Evolutionary conservation across 2,888 invertebrate species (phyloP).

Genomic region (Apodemia zela): DNA sequence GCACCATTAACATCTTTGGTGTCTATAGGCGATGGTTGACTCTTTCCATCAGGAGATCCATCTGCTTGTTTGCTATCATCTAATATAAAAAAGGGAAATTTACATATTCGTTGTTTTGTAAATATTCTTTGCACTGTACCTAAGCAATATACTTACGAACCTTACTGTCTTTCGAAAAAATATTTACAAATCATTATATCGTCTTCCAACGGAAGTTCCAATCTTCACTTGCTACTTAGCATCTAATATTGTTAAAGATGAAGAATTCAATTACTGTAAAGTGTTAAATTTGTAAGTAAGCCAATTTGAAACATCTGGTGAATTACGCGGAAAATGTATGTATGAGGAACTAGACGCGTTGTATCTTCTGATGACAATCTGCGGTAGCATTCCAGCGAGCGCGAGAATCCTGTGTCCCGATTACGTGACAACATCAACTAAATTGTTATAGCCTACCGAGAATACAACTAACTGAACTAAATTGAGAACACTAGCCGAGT

Average conservation of each 20-base stretch:
- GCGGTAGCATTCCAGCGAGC: constrained; percentile 52
- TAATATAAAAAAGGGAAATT: no score
- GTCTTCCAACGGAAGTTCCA: not conserved
- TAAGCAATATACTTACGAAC: no score
- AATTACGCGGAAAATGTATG: constrained; percentile 21
- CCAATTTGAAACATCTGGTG: constrained; percentile 10
- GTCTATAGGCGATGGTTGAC: no score
- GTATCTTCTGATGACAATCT: constrained; percentile 49
- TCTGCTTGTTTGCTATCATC: no score
- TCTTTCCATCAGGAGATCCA: no score
- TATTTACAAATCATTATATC: no score
- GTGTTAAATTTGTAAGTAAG: not conserved
- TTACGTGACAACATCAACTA: constrained; percentile 53
- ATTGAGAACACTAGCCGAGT: no score
- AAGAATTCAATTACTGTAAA: constrained; percentile 1
- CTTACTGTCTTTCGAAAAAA: no score
- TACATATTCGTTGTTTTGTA: no score
- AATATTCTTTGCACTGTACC: no score
- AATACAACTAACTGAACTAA: not conserved
- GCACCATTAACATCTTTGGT: no score
- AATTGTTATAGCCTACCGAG: constrained; percentile 34
- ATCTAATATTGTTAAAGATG: not conserved
- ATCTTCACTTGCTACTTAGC: constrained; percentile 1
- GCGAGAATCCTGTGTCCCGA: constrained; percentile 49
- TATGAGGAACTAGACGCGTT: constrained; percentile 26